Evolutionary conservation across 2,113 vertebrate genomes (phyloP), one percentile per base, ranked within the genome.

Genomic region (Laterallus jamaicensis): DNA sequence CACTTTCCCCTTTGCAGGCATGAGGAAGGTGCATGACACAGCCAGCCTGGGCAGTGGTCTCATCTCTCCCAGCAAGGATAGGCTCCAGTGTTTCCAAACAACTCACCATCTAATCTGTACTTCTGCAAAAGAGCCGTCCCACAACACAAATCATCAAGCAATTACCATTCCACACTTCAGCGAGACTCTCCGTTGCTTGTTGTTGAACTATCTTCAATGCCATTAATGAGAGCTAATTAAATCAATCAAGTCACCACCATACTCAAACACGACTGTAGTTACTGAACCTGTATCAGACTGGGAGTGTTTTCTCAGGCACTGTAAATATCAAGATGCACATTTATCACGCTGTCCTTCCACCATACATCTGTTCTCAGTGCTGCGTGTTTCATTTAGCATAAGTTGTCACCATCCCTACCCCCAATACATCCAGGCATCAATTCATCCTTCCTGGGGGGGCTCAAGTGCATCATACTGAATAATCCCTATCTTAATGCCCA

Each of bases 151-250:
- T 97, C 90, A 96, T 88, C 74, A 86, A 82, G 90, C 74, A 96
- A 90, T 92, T 97, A 93, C 93, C 94, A 94, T 82, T 93, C 60
- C 88, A 50, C 89, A 91, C 93, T 97, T 81, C 73, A 86, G 86
- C 5, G 21, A 88, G 35, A 55, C 86, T 94, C 95, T 97, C 92
- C n/a, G 2, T 63, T 90, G 56, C 64, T 88, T 92, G 59, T 71
- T 98, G 88, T 31, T 81, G 96, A 97, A 88, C 70, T 68, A 50
- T 66, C 67, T 88, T 70, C 95, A 94, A 50, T 74, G 87, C 90
- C 88, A 95, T 88, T 82, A 95, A 96, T 79, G 90, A 96, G 93
- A 92, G 95, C 85, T 98, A 97, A 97, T 97, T 97, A 97, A 96
- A 92, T 96, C 90, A 96, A 98, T 96, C 97, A 96, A 93, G 94